Conservation (phyloP, 2,888 invertebrate genomes). For the Drosophila sordidula region DNA sequence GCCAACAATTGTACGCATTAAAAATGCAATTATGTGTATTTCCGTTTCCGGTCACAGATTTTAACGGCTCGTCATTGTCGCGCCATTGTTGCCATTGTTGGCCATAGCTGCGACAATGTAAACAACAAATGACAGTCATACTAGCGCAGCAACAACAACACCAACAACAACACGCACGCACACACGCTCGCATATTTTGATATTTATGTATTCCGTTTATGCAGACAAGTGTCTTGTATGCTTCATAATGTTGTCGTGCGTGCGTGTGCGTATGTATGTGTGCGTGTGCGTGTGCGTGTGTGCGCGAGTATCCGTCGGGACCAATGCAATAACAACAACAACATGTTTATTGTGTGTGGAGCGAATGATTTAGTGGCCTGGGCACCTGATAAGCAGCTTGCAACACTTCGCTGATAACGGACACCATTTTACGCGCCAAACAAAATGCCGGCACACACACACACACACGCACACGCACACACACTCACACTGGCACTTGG, state of each 20-base stretch:
- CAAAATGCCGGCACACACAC: conserved; percentile 44
- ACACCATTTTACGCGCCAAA: conserved; percentile 54
- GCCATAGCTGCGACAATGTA: conserved; percentile 36
- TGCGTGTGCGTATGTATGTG: conserved; percentile 12
- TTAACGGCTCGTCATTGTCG: conserved; percentile 46
- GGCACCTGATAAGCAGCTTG: conserved; percentile 50
- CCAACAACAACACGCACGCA: conserved; percentile 8
- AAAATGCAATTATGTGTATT: conserved; percentile 58
- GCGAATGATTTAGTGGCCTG: conserved; percentile 35
- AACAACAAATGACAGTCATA: conserved; percentile 40
- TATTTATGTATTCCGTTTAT: conserved; percentile 32
- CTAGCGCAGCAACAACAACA: conserved; percentile 1
- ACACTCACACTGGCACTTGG: conserved; percentile 5
- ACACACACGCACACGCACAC: conserved; percentile 1
- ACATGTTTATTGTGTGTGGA: conserved; percentile 29
- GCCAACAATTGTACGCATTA: conserved; percentile 39
- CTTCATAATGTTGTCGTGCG: conserved; percentile 1
- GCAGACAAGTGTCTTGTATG: conserved; percentile 18
- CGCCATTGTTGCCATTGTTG: conserved; percentile 40
- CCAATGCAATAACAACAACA: conserved; percentile 7
- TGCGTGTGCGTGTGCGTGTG: conserved; percentile 12
- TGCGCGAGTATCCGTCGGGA: conserved; percentile 3
- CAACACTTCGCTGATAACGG: conserved; percentile 37
- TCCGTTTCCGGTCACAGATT: conserved; percentile 71
- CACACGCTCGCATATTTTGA: conserved; percentile 10